Evolutionary conservation across 2,888 invertebrate species (phyloP).

Genomic region (Tinea semifulvella): DNA sequence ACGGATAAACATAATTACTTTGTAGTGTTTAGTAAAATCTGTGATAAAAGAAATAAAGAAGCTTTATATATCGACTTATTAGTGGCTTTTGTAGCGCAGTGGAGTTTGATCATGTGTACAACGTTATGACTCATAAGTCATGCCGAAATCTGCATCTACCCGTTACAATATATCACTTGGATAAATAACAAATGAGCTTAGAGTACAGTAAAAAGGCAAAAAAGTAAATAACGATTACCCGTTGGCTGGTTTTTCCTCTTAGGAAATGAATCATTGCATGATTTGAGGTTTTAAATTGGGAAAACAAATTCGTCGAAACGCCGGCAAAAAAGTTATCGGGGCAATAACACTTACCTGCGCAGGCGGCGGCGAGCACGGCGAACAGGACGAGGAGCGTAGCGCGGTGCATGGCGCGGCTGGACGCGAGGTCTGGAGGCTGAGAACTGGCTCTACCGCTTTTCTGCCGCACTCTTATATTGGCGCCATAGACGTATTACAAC

Average conservation of each 20-base stretch:
- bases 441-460: conserved; percentile 35
- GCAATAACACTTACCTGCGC: conserved; percentile 61
- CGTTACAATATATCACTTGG: no score
- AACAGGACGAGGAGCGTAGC: conserved; percentile 41
- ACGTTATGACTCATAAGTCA: no score
- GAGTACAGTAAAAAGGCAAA: background rate
- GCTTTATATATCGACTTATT: no score
- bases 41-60: no score
- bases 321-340: conserved; percentile 1
- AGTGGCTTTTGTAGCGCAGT: no score
- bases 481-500: background rate
- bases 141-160: no score
- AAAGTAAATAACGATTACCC: conserved; percentile 5
- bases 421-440: conserved; percentile 29
- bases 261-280: conserved; percentile 12
- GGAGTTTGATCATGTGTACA: no score
- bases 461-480: conserved; percentile 8
- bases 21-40: no score
- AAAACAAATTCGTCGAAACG: conserved; percentile 7
- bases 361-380: conserved; percentile 42
- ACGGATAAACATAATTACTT: no score
- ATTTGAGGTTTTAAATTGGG: conserved; percentile 5
- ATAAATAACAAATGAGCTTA: no score
- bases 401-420: conserved; percentile 41
- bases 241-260: background rate